phyloP scores from a whole-genome alignment of 2,888 invertebrate genomes.

The Mermis nigrescens region DNA sequence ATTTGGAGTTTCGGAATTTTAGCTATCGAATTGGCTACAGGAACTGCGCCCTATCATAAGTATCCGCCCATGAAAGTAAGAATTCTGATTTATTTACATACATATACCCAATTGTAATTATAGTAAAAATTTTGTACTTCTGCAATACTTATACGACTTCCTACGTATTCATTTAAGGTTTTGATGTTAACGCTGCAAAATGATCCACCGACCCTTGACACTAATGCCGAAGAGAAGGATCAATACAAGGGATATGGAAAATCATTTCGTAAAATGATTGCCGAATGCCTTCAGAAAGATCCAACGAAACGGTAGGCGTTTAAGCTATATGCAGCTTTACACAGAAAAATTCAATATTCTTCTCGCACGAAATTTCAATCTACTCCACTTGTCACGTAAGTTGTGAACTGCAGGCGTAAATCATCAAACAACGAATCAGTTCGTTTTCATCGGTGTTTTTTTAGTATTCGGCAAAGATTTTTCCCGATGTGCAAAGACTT shows the following conservation, averaged over 20 bases:
- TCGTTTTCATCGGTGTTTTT: no score
- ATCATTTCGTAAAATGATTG: constrained; percentile 85
- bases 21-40: constrained; percentile 93
- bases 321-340: no score
- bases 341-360: neutral
- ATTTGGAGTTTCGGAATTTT: constrained; percentile 87
- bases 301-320: constrained; percentile 52
- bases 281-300: constrained; percentile 87
- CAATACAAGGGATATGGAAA: constrained; percentile 95
- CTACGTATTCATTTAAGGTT: constrained; percentile 38
- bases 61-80: constrained; percentile 87
- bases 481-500: no score
- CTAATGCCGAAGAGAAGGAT: constrained; percentile 81
- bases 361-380: no score
- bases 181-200: constrained; percentile 93
- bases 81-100: neutral
- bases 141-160: neutral
- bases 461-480: no score
- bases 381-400: neutral
- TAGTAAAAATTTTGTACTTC: neutral
- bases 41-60: constrained; percentile 93
- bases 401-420: neutral
- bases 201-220: constrained; percentile 86
- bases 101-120: no score
- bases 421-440: no score